A percentile compares a stretch with the other conserved stretches of the same genome.
Evolutionary conservation across 2,888 invertebrate species (phyloP).

Genomic region (Agrochola macilenta): DNA sequence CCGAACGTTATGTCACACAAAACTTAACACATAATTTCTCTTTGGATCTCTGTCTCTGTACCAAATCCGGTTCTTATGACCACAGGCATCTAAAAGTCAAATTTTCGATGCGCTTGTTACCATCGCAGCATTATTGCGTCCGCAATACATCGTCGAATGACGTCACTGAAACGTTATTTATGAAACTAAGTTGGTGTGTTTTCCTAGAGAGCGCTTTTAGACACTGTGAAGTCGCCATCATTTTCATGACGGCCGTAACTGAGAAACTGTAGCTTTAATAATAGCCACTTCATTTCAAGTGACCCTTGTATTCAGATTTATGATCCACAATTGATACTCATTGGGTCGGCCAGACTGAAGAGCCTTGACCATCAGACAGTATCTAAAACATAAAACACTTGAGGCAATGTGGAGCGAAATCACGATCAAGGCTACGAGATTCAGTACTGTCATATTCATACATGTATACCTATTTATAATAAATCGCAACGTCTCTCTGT

Average conservation of each 20-base stretch:
- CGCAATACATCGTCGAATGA: no score
- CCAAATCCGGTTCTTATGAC: background rate
- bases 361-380: conserved; percentile 16
- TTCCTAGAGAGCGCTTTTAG: background rate
- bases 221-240: background rate
- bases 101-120: background rate
- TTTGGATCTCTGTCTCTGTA: conserved; percentile 22
- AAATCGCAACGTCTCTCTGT: background rate
- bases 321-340: conserved; percentile 34
- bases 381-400: conserved; percentile 13
- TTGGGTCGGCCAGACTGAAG: conserved; percentile 4
- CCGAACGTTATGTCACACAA: conserved; percentile 18
- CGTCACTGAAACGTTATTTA: background rate
- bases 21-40: conserved; percentile 35
- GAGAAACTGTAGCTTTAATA: background rate
- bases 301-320: conserved; percentile 7
- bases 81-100: conserved; percentile 13
- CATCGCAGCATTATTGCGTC: background rate
- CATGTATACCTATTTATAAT: background rate
- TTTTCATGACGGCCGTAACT: background rate
- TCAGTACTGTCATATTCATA: background rate
- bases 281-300: conserved; percentile 12
- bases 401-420: background rate
- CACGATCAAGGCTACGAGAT: conserved; percentile 21
- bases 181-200: background rate